Evolutionary conservation across 2,113 vertebrate species (phyloP), one percentile per base, ranked within the genome.

Genomic region (Beaufortia kweichowensis): DNA sequence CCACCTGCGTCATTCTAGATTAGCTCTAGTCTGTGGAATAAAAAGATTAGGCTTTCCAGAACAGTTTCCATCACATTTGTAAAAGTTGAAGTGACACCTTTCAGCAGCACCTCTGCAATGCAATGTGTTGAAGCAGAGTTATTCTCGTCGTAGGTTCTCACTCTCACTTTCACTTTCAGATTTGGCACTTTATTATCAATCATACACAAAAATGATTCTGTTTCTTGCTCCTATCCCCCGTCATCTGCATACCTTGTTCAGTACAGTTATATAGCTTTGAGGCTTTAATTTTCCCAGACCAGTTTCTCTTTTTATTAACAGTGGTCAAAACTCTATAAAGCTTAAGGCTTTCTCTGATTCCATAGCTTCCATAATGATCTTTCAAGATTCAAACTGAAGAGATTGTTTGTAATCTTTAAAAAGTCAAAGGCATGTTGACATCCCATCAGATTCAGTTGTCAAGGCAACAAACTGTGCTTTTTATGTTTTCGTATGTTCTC

Each of bases 31-130:
- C 76, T 53, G 41, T 75, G 65, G 69, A 75, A 81, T 56, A 23
- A 59, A 50, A 28, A 17, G 23, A 76, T 77, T 57, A 64, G 61
- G 55, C 31, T 56, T 75, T 72, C 79, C 64, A 77, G 84, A 83
- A 68, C 50, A 6, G 66, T 59, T 84, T 73, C 59, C 56, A 41
- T 75, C 61, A 66, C 79, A 78, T 84, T 84, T 79, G 56, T 81
- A 83, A 82, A 79, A 43, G 24, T 69, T 48, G 50, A 66, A 50
- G 64, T 70, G 53, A 82, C 77, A 61, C 76, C 76, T 78, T 82
- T 79, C 57, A 61, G 56, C 74, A 57, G 62, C 60, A 77, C 75
- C 68, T 64, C 80, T 55, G 69, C 71, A 65, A 56, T 55, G 41
- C 33, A 64, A 76, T 72, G 81, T 68, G 57, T 66, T 39, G 62